Percentiles rank a stretch among this genome's conserved stretches.
phyloP scores from a whole-genome alignment of 2,888 invertebrate genomes.

The Melinaea marsaeus region DNA sequence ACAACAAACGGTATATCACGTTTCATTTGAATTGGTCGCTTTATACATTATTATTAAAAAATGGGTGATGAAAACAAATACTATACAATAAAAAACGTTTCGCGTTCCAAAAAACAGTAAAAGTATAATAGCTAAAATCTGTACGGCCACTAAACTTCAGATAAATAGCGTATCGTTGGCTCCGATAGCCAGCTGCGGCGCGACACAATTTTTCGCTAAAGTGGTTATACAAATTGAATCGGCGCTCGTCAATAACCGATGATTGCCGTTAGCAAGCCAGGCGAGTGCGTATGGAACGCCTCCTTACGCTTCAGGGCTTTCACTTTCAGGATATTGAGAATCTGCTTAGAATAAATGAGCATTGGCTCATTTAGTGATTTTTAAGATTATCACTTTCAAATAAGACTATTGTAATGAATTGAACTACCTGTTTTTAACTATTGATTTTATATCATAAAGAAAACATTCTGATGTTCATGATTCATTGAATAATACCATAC shows the following conservation, averaged over 20 bases:
- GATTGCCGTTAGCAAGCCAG: slow-evolving; percentile 43
- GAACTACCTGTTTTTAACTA: too few species aligned
- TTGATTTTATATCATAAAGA: too few species aligned
- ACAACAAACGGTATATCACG: too few species aligned
- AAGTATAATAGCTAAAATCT: slow-evolving; percentile 7
- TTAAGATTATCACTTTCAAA: not conserved
- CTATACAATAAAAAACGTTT: slow-evolving; percentile 11
- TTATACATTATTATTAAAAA: not conserved
- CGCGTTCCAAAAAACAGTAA: slow-evolving; percentile 10
- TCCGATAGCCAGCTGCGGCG: slow-evolving; percentile 62
- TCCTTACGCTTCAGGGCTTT: slow-evolving; percentile 17
- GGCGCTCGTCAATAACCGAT: slow-evolving; percentile 51
- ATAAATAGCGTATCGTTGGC: slow-evolving; percentile 31
- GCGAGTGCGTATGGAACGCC: slow-evolving; percentile 7
- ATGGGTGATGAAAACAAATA: not conserved
- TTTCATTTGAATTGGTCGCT: too few species aligned
- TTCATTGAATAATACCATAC: too few species aligned
- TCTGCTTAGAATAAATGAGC: slow-evolving; percentile 2
- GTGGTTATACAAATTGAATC: slow-evolving; percentile 72
- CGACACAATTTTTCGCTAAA: slow-evolving; percentile 76
- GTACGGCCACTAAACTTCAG: slow-evolving; percentile 15
- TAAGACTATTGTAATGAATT: too few species aligned
- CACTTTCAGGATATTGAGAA: slow-evolving; percentile 7
- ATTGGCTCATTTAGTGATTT: not conserved
- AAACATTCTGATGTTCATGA: too few species aligned